Conservation (phyloP, 2,797 vertebrate genomes). For the Dendrocincla fuliginosa region DNA sequence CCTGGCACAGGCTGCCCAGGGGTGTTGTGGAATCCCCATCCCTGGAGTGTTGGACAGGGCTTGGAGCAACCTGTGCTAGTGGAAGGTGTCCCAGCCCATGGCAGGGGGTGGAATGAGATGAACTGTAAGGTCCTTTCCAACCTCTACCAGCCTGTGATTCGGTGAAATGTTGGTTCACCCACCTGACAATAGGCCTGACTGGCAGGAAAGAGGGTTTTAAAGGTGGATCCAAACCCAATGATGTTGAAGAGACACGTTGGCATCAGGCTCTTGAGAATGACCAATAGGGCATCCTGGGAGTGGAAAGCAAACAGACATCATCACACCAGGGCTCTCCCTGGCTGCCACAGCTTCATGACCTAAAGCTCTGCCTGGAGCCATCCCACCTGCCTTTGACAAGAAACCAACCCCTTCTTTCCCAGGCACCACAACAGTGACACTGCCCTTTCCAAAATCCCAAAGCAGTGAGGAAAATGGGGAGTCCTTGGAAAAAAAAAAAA, state of each 20-base stretch:
- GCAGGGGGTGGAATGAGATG: background rate
- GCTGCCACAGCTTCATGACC: background rate
- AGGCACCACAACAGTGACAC: background rate
- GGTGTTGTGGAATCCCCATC: background rate
- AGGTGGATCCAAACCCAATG: constrained; percentile 90
- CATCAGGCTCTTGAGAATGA: constrained; percentile 91
- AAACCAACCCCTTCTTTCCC: background rate
- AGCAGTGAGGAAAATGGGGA: background rate
- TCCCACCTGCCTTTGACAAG: background rate
- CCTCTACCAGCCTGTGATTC: background rate
- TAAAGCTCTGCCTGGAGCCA: background rate
- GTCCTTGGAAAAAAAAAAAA: background rate
- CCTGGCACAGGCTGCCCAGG: background rate
- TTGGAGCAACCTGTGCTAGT: background rate
- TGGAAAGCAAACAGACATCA: background rate
- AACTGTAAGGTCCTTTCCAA: background rate
- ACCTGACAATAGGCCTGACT: constrained; percentile 92
- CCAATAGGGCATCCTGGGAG: constrained; percentile 88
- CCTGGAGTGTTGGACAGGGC: background rate
- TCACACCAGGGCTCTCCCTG: background rate
- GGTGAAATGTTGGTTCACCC: background rate
- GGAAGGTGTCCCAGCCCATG: background rate
- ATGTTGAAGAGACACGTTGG: constrained; percentile 91
- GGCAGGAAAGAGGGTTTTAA: constrained; percentile 87
- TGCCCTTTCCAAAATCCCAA: background rate